phyloP scores from a whole-genome alignment of 2,797 vertebrate species.

The Gallinago nigripennis region DNA sequence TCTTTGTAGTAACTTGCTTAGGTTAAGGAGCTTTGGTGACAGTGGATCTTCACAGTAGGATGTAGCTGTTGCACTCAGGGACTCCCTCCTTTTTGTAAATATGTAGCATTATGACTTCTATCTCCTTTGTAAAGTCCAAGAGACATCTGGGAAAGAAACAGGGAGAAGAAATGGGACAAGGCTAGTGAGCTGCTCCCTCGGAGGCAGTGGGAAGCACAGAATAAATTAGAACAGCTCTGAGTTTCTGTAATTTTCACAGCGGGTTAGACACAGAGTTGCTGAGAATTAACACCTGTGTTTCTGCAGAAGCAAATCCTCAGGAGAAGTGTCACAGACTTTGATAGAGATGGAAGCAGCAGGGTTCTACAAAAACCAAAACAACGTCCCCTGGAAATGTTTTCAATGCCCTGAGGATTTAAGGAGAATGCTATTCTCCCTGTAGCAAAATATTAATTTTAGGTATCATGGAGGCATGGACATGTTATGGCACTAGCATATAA shows the following conservation, averaged over 20 bases:
- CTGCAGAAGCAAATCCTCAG: constrained; percentile 26
- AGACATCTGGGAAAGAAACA: neutral
- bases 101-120: neutral
- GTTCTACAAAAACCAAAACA: neutral
- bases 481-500: neutral
- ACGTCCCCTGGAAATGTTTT: neutral
- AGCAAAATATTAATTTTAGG: neutral
- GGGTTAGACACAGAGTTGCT: constrained; percentile 8
- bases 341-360: constrained; percentile 10
- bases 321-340: constrained; percentile 5
- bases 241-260: constrained; percentile 52
- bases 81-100: neutral
- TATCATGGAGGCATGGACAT: neutral
- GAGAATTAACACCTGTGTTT: constrained; percentile 45
- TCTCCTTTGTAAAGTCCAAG: neutral
- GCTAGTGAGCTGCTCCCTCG: neutral
- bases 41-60: neutral
- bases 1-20: neutral
- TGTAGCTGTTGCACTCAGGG: neutral
- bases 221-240: constrained; percentile 26
- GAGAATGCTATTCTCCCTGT: neutral
- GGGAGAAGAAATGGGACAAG: neutral
- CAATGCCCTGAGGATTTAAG: neutral
- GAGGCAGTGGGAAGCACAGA: neutral
- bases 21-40: neutral